phyloP scores from a whole-genome alignment of 2,888 invertebrate genomes.

The Tiphia femorata region DNA sequence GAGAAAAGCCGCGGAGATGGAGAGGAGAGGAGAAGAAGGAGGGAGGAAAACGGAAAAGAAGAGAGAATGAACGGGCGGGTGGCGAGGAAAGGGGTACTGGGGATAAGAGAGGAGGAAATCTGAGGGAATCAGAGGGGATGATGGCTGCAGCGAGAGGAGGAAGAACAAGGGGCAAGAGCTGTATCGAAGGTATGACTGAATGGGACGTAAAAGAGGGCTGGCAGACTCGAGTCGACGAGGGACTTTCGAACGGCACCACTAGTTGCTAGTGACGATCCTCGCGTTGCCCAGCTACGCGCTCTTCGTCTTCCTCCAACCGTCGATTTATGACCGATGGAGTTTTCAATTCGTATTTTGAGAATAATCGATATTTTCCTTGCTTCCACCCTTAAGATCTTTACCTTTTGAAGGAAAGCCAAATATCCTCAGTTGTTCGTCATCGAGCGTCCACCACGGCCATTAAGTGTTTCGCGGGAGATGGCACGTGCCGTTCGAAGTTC shows the following conservation, averaged over 20 bases:
- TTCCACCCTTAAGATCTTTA: no score
- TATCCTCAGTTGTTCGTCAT: no score
- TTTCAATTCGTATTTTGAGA: no score
- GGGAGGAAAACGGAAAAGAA: constrained; percentile 37
- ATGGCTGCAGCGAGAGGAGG: background rate
- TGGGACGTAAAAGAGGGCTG: constrained; percentile 26
- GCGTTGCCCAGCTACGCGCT: no score
- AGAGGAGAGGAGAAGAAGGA: constrained; percentile 20
- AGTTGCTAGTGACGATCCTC: constrained; percentile 44
- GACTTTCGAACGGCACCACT: constrained; percentile 45
- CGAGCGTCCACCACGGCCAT: no score
- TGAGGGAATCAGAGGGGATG: background rate
- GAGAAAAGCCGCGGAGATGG: constrained; percentile 29
- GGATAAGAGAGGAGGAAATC: constrained; percentile 14
- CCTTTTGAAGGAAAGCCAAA: no score
- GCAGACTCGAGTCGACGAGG: constrained; percentile 17
- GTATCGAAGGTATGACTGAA: constrained; percentile 36
- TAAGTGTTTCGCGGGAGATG: no score
- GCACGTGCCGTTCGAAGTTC: no score
- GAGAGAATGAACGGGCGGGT: constrained; percentile 43
- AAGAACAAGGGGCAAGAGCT: background rate
- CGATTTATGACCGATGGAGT: no score
- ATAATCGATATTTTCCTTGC: no score
- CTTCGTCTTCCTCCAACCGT: no score
- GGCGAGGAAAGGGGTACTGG: constrained; percentile 37